Percentiles rank a stretch among this genome's conserved stretches.
Conservation (phyloP, 2,797 vertebrate species). For the Coendou prehensilis region DNA sequence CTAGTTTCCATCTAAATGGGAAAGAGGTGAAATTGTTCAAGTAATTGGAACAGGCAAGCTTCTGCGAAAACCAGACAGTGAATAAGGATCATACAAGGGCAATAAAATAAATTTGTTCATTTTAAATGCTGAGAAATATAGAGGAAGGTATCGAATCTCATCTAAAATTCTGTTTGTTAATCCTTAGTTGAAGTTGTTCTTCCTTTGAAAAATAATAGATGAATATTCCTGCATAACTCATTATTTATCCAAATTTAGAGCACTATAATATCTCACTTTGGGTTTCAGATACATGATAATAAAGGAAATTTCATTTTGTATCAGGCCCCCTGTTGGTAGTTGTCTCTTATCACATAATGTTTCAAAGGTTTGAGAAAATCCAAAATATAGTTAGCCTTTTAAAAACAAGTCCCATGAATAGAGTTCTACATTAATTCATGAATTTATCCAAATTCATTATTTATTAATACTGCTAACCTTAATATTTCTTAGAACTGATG, state of each 20-base stretch:
- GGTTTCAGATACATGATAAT: slow-evolving; percentile 10
- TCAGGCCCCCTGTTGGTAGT: slow-evolving; percentile 63
- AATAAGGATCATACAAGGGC: background rate
- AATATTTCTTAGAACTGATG: background rate
- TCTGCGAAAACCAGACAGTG: background rate
- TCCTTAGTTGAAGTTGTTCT: slow-evolving; percentile 31
- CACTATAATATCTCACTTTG: background rate
- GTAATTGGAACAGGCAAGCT: background rate
- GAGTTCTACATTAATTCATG: background rate
- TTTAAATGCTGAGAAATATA: background rate
- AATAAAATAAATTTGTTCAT: background rate
- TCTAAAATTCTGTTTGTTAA: slow-evolving; percentile 10
- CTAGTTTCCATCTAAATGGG: background rate
- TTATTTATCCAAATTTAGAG: slow-evolving; percentile 35
- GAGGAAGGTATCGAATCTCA: background rate
- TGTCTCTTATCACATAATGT: slow-evolving; percentile 36
- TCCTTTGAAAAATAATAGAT: slow-evolving; percentile 10
- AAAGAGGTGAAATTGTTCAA: background rate
- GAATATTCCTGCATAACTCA: slow-evolving; percentile 1
- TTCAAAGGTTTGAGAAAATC: slow-evolving; percentile 8
- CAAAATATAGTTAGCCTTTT: slow-evolving; percentile 24
- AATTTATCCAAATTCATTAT: slow-evolving; percentile 34
- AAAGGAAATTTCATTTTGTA: slow-evolving; percentile 14
- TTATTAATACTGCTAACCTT: background rate
- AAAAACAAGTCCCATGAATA: background rate